These are phyloP conservation scores for Macrosiphum euphorbiae DNA, from an alignment of 2,888 invertebrate species.

Conservation along the genomic window DNA sequence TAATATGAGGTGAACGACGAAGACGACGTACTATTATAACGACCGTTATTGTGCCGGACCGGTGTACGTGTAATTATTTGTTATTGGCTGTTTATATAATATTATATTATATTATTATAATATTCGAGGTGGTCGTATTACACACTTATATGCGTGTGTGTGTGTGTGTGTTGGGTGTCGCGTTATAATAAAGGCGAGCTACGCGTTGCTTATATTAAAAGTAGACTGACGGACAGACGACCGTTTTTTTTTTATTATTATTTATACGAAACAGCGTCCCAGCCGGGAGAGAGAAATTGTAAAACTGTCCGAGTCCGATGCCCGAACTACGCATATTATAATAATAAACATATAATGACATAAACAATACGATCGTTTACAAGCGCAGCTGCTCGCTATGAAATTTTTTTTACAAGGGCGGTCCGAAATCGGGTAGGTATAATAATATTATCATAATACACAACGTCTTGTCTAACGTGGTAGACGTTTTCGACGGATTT, in stretches of 20 bases:
- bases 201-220: not conserved
- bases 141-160: not conserved
- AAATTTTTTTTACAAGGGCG: constrained; percentile 14
- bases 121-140: constrained; percentile 12
- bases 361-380: constrained; percentile 58
- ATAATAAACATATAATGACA: constrained; percentile 14
- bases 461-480: constrained; percentile 18
- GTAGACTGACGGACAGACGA: constrained; percentile 25
- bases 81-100: constrained; percentile 39
- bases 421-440: not conserved
- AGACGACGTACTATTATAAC: not conserved
- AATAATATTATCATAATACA: not conserved
- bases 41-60: constrained; percentile 35
- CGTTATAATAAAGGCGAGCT: constrained; percentile 11
- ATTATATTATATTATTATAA: not conserved
- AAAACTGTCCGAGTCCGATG: constrained; percentile 24
- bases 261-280: not conserved
- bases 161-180: not conserved
- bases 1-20: not conserved
- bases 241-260: constrained; percentile 3
- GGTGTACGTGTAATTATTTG: constrained; percentile 46
- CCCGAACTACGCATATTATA: not conserved
- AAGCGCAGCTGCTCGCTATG: constrained; percentile 37
- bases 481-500: not conserved
- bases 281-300: not conserved